Evolutionary conservation across 2,888 invertebrate species (phyloP).

Genomic region (Lydus trimaculatus): DNA sequence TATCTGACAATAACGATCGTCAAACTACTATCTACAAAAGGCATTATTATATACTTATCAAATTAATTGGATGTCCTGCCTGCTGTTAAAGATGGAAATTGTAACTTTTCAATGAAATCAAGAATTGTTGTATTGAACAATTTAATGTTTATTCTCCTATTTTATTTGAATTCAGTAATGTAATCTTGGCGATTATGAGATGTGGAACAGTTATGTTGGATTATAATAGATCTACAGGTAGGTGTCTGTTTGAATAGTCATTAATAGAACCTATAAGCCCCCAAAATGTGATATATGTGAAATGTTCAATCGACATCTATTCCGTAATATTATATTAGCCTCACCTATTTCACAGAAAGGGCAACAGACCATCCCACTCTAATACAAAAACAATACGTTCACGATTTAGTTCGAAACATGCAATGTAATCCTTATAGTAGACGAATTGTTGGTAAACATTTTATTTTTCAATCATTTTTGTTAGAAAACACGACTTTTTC

Average conservation of each 20-base stretch:
- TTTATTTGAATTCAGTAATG: not conserved
- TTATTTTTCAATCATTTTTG: too few species aligned
- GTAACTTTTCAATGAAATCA: not conserved
- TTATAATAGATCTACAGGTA: slow-evolving; percentile 17
- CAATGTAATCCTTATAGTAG: too few species aligned
- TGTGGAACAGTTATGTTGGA: slow-evolving; percentile 19
- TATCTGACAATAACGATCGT: not conserved
- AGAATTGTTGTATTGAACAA: not conserved
- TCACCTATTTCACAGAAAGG: slow-evolving; percentile 33
- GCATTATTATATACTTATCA: slow-evolving; percentile 4
- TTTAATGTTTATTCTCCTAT: too few species aligned
- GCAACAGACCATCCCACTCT: slow-evolving; percentile 31
- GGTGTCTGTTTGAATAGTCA: slow-evolving; percentile 22
- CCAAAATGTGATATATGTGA: slow-evolving; percentile 37
- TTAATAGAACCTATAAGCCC: slow-evolving; percentile 31
- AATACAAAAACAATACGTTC: not conserved
- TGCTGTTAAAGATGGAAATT: not conserved
- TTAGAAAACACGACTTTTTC: too few species aligned
- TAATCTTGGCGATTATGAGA: not conserved
- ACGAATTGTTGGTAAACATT: too few species aligned
- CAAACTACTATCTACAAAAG: not conserved
- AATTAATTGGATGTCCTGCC: not conserved
- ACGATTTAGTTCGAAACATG: too few species aligned
- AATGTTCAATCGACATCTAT: slow-evolving; percentile 30
- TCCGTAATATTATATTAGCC: slow-evolving; percentile 23